phyloP scores from a whole-genome alignment of 2,888 invertebrate genomes.

The Acanthococcus lagerstroemiae region DNA sequence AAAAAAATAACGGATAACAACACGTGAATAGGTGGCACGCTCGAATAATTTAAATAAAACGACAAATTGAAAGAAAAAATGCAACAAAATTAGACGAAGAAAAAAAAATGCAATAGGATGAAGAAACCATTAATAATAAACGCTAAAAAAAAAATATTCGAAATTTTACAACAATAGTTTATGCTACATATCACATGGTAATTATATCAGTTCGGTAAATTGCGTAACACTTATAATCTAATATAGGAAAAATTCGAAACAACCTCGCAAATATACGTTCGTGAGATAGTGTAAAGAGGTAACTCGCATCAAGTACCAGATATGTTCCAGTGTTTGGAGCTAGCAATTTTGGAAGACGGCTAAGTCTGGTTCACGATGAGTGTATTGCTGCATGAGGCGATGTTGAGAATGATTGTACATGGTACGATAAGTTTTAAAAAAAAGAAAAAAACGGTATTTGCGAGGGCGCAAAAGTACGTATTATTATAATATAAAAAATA shows the following conservation, averaged over 20 bases:
- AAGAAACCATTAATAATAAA: not conserved
- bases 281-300: not conserved
- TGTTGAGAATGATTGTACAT: too few species aligned
- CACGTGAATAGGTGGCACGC: too few species aligned
- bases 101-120: too few species aligned
- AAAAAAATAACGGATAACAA: not conserved
- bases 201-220: constrained; percentile 26
- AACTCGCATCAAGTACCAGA: too few species aligned
- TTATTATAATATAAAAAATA: too few species aligned
- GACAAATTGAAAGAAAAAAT: constrained; percentile 14
- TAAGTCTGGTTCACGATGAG: too few species aligned
- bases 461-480: too few species aligned
- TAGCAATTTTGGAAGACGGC: too few species aligned
- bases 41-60: constrained; percentile 11
- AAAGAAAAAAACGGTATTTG: too few species aligned
- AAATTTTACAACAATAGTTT: constrained; percentile 18
- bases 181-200: constrained; percentile 27
- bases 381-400: too few species aligned
- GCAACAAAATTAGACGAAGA: constrained; percentile 1
- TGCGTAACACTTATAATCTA: constrained; percentile 19
- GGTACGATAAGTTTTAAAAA: too few species aligned
- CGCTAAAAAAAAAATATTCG: not conserved
- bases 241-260: constrained; percentile 9
- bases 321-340: too few species aligned
- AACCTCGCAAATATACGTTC: constrained; percentile 3